Evolutionary conservation across 2,113 vertebrate genomes (phyloP), one percentile per base, ranked within the genome.

Genomic region (Eleginops maclovinus): DNA sequence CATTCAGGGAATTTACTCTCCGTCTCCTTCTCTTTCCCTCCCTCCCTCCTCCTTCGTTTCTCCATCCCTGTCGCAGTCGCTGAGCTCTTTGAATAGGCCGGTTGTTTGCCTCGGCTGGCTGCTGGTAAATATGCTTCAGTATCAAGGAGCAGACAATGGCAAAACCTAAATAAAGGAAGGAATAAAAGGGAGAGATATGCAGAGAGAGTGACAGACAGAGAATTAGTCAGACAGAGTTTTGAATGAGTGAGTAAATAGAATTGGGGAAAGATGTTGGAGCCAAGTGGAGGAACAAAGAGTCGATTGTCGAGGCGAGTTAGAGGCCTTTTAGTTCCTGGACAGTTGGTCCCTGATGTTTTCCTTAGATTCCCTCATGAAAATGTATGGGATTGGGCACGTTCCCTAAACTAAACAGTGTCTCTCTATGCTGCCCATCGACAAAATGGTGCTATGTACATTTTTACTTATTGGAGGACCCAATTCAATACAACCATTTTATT

Each of bases 201-300:
- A 22, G 59, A 78, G 49, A 59, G 54, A 60, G 83, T 44, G 79
- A 70, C 44, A 50, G 72, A 62, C 49, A 65, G 68, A 71, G 79
- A 62, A 58, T 72, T 54, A 55, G 36, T 49, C 43, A 41, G 72
- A 60, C 46, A 13, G 73, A 64, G 59, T n/a, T 66, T 14, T 74
- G 86, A 87, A 79, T 80, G 88, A 89, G 90, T 47, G 81, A 88
- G 90, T 88, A 90, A 91, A 87, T 83, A 77, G 66, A 89, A 79
- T 50, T 54, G 26, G 75, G 77, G 79, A 58, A 85, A 81, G 87
- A 85, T 86, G 85, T 89, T 86, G 63, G 83, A 78, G 87, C 84
- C 89, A 88, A 89, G 83, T 74, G 82, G 82, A 69, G 2, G 72
- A 50, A 93, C 89, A 91, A 88, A 87, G 86, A 79, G 70, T 4